Evolutionary conservation across 2,888 invertebrate species (phyloP).

Genomic region (Gnatocerus cornutus): DNA sequence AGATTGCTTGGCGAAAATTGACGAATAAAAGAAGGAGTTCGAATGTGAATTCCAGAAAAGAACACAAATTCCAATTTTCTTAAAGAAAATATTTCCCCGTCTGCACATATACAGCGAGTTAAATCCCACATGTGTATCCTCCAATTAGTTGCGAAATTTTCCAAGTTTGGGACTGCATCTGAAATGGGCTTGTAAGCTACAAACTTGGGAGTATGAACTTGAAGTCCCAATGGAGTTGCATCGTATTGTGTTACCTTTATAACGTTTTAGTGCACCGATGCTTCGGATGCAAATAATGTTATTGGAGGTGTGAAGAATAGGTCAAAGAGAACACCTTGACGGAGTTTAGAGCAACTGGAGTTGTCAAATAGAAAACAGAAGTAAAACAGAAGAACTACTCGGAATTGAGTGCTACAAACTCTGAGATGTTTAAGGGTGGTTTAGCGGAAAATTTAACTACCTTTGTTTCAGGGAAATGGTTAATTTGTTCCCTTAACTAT

Average conservation of each 20-base stretch:
- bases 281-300: neutral
- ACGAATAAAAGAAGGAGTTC: constrained; percentile 14
- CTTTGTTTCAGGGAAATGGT: too few relatives aligned
- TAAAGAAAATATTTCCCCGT: too few relatives aligned
- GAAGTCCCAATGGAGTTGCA: neutral
- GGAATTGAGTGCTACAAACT: neutral
- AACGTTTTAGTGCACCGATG: neutral
- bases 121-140: neutral
- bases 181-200: neutral
- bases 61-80: too few relatives aligned
- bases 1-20: constrained; percentile 24
- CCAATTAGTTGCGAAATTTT: neutral
- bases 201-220: neutral
- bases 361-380: constrained; percentile 4
- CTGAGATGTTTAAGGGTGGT: neutral
- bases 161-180: neutral
- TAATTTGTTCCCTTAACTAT: too few relatives aligned
- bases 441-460: neutral
- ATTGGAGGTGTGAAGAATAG: constrained; percentile 11
- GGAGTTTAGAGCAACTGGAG: neutral
- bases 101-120: too few relatives aligned
- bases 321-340: constrained; percentile 1
- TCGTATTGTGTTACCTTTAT: neutral
- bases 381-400: neutral
- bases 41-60: too few relatives aligned